Evolutionary conservation across 2,797 vertebrate genomes (phyloP), one percentile per base, ranked within the genome.

Genomic region (Betta splendens): DNA sequence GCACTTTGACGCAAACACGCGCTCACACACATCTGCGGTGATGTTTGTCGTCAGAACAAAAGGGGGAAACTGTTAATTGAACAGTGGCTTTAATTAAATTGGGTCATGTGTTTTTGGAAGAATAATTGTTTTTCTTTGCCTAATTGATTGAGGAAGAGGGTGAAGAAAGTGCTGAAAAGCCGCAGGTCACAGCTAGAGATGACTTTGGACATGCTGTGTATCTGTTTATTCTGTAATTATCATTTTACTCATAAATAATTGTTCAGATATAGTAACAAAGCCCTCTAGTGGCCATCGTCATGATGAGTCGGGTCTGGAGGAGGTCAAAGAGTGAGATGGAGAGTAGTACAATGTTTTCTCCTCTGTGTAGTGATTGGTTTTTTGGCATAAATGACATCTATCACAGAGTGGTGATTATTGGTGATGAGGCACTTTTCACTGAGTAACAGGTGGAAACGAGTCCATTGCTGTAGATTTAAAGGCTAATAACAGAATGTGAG

Each of bases 31-130:
- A 38, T 58, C 64, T 88, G 89, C 87, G 87, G 89, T 93, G 92
- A 93, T 91, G 92, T 91, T 91, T 91, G 92, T 94, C 89, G 91
- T 92, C 90, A 91, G 91, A 75, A 63, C 64, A 93, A 92, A 91
- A 94, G 91, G 40, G 86, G 89, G 82, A 79, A 93, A 87, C 91
- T 89, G 92, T 93, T 95, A 94, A 96, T 95, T 95, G 93, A 94
- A 93, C 92, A 89, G 91, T 91, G 90, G 89, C 91, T 86, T 91
- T 94, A 94, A 96, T 95, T 95, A 96, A 95, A 66, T 55, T 60
- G 50, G 62, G 58, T 67, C 56, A 56, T 65, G 61, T 53, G 22
- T 40, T 53, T 53, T 59, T 55, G 38, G 35, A 77, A 79, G 49
- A 72, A 72, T 53, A 59, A 68, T 64, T 53, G 51, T 64, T 65